These are phyloP conservation scores for Dryomyza anilis DNA, from an alignment of 2,888 invertebrate genomes.

Conservation along the genomic window DNA sequence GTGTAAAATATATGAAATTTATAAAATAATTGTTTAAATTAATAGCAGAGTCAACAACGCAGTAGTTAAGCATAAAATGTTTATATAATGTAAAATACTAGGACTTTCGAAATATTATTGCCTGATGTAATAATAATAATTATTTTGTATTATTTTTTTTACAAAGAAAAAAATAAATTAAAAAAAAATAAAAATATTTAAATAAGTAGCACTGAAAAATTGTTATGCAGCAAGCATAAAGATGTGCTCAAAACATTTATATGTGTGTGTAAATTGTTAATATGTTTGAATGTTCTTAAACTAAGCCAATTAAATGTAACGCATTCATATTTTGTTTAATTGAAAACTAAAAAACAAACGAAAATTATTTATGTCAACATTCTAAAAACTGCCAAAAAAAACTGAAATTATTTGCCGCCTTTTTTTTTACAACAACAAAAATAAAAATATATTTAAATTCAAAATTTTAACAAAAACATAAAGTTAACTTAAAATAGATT, in stretches of 20 bases:
- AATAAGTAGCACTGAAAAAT: background rate
- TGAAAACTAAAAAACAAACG: background rate
- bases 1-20: constrained; percentile 37
- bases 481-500: background rate
- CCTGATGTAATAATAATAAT: background rate
- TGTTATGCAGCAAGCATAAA: too few relatives aligned
- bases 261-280: background rate
- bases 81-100: background rate
- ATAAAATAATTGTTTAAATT: background rate
- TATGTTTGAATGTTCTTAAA: background rate
- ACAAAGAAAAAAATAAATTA: background rate
- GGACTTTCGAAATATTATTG: background rate
- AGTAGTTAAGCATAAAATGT: background rate
- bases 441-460: background rate
- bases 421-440: background rate
- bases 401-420: background rate
- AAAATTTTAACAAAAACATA: too few relatives aligned
- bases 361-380: background rate
- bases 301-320: background rate
- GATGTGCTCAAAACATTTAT: background rate
- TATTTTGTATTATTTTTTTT: constrained; percentile 11
- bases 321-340: background rate
- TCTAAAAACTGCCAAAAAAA: background rate
- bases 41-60: background rate
- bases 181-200: background rate